These are phyloP conservation scores for Homalodisca vitripennis DNA, from an alignment of 1,140 invertebrate species.

Conservation along the genomic window DNA sequence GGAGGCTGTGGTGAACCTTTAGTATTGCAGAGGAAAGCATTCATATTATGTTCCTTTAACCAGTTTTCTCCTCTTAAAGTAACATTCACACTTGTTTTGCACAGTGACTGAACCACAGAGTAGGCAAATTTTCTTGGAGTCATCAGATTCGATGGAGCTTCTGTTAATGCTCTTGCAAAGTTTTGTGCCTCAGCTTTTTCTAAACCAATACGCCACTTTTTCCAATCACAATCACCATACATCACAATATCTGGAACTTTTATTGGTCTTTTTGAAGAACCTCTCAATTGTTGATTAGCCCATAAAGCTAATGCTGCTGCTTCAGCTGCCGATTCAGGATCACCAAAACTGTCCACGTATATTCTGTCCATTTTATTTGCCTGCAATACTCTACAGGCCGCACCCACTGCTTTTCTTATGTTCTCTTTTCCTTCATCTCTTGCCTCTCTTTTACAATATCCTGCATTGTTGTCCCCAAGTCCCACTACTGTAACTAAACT, in stretches of 20 bases:
- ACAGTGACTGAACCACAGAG: slow-evolving; percentile 49
- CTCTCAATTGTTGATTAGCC: slow-evolving; percentile 59
- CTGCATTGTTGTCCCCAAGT: slow-evolving; percentile 61
- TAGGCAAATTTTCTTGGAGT: slow-evolving; percentile 61
- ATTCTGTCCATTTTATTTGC: slow-evolving; percentile 62
- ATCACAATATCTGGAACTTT: slow-evolving; percentile 37
- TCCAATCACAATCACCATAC: slow-evolving; percentile 47
- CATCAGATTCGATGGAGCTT: slow-evolving; percentile 62
- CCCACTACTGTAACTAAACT: slow-evolving; percentile 66
- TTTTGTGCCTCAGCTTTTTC: slow-evolving; percentile 62
- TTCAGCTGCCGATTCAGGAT: slow-evolving; percentile 74
- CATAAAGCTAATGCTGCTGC: slow-evolving; percentile 62
- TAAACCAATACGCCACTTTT: slow-evolving; percentile 56
- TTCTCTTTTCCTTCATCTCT: slow-evolving; percentile 68
- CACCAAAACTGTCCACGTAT: slow-evolving; percentile 64
- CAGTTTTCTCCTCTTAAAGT: slow-evolving; percentile 48
- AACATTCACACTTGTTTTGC: slow-evolving; percentile 51
- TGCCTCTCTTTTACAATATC: slow-evolving; percentile 62
- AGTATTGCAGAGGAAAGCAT: slow-evolving; percentile 59
- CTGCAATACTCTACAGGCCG: slow-evolving; percentile 59
- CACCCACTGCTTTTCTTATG: slow-evolving; percentile 61
- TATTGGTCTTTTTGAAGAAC: slow-evolving; percentile 19
- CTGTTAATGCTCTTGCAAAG: slow-evolving; percentile 58
- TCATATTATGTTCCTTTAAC: slow-evolving; percentile 61
- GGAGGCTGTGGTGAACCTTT: slow-evolving; percentile 62